Conservation (phyloP, 2,888 invertebrate species). For the Drosophila incognita region DNA sequence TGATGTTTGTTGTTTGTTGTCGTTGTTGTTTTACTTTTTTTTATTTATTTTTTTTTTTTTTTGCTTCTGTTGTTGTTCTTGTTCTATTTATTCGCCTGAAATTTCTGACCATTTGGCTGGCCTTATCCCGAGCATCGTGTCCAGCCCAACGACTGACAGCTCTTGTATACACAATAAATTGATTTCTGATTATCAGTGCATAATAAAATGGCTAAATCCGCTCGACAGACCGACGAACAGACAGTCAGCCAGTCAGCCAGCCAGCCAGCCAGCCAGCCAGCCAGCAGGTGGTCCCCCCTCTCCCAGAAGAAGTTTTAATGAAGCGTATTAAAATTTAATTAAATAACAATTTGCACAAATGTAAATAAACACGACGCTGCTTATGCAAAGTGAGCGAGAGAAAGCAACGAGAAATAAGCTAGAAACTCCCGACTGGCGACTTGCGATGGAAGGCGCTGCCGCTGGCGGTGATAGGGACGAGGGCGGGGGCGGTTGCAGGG, state of each 20-base stretch:
- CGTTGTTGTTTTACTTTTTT: constrained; percentile 7
- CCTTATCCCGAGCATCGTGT: constrained; percentile 7
- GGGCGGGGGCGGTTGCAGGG: neutral
- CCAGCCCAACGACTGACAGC: constrained; percentile 1
- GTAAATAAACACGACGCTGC: constrained; percentile 74
- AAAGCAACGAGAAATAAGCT: neutral
- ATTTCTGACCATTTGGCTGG: constrained; percentile 30
- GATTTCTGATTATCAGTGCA: constrained; percentile 79
- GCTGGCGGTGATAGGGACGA: neutral
- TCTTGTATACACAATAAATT: constrained; percentile 70
- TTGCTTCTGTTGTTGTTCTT: neutral
- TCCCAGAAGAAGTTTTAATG: constrained; percentile 70
- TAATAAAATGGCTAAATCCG: constrained; percentile 67
- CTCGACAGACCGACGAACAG: constrained; percentile 10
- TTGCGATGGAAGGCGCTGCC: neutral
- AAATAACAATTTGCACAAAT: constrained; percentile 80
- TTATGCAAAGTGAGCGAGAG: constrained; percentile 59
- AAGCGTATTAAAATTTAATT: constrained; percentile 80
- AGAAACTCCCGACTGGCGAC: neutral
- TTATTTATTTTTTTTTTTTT: neutral
- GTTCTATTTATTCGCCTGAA: constrained; percentile 42
- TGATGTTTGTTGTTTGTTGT: constrained; percentile 5
- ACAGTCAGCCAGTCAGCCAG: neutral
- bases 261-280: neutral
- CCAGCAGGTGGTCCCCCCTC: constrained; percentile 12